phyloP scores from a whole-genome alignment of 1,140 invertebrate genomes.

The Drosophila azteca region DNA sequence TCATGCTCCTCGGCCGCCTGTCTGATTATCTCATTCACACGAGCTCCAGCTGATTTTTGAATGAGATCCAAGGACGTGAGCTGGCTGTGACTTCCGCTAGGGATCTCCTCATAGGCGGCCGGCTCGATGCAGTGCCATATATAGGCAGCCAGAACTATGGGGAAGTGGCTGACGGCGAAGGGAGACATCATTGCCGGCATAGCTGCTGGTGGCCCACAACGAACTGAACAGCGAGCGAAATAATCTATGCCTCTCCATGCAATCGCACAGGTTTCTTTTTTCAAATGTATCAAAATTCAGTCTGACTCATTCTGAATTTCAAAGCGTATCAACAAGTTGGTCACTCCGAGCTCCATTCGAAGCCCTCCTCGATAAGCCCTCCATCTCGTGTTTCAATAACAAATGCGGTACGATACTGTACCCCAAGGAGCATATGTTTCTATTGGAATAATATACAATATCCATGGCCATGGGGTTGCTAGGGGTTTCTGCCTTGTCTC shows the following conservation, averaged over 20 bases:
- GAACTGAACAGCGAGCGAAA: slow-evolving; percentile 26
- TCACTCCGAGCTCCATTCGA: neutral
- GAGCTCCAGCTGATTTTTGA: neutral
- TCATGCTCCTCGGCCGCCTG: slow-evolving; percentile 54
- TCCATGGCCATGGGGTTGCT: no score
- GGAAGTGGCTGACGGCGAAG: no score
- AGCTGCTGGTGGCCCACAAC: slow-evolving; percentile 5
- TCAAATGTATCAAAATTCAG: slow-evolving; percentile 7
- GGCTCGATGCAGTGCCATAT: slow-evolving; percentile 37
- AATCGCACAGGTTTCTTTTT: slow-evolving; percentile 1
- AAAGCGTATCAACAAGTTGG: slow-evolving; percentile 59
- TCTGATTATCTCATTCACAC: slow-evolving; percentile 46
- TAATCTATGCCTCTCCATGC: neutral
- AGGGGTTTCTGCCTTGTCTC: no score
- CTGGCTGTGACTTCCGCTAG: neutral
- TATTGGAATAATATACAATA: no score
- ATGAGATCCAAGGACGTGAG: slow-evolving; percentile 4
- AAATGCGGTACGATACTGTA: no score
- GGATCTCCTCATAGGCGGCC: slow-evolving; percentile 53
- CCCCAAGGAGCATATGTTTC: no score
- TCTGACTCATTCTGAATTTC: slow-evolving; percentile 6
- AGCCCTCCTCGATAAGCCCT: slow-evolving; percentile 21
- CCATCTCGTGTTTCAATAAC: slow-evolving; percentile 42
- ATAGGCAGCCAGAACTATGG: slow-evolving; percentile 25
- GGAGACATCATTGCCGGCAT: neutral